Percentiles rank a stretch among this genome's conserved stretches.
Evolutionary conservation across 2,797 vertebrate species (phyloP).

Genomic region (Gallinago solitaria): DNA sequence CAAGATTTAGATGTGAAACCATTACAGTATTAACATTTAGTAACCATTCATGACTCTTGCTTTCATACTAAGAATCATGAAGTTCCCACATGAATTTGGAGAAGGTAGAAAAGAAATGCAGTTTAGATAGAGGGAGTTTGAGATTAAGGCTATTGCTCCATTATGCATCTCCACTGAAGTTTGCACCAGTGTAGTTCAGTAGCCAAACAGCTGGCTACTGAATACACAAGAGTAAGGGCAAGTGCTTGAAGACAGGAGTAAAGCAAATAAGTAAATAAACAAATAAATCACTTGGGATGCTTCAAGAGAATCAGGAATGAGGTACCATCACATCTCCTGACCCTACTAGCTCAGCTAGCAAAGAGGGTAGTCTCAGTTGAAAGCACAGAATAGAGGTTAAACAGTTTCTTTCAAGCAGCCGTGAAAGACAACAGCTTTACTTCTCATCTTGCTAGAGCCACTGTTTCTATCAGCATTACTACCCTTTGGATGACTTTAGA

Average conservation of each 20-base stretch:
- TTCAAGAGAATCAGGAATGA: background rate
- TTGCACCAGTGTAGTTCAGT: background rate
- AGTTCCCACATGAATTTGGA: background rate
- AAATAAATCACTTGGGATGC: background rate
- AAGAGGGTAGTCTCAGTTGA: background rate
- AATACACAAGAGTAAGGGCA: background rate
- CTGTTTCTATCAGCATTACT: background rate
- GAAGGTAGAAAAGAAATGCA: background rate
- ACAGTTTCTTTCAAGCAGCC: background rate
- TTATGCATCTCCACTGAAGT: fast-evolving
- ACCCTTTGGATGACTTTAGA: background rate
- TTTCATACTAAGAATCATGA: background rate
- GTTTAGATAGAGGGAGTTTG: background rate
- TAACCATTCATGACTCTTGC: background rate
- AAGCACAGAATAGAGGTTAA: background rate
- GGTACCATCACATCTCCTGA: background rate
- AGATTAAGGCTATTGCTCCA: background rate
- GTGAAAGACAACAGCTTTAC: background rate
- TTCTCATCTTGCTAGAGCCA: background rate
- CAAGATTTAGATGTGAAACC: background rate
- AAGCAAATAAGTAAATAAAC: background rate
- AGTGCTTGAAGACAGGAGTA: background rate
- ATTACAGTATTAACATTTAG: background rate
- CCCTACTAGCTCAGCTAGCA: background rate
- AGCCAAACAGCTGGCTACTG: background rate